phyloP scores from a whole-genome alignment of 2,797 vertebrate genomes.

The Dipus sagitta region DNA sequence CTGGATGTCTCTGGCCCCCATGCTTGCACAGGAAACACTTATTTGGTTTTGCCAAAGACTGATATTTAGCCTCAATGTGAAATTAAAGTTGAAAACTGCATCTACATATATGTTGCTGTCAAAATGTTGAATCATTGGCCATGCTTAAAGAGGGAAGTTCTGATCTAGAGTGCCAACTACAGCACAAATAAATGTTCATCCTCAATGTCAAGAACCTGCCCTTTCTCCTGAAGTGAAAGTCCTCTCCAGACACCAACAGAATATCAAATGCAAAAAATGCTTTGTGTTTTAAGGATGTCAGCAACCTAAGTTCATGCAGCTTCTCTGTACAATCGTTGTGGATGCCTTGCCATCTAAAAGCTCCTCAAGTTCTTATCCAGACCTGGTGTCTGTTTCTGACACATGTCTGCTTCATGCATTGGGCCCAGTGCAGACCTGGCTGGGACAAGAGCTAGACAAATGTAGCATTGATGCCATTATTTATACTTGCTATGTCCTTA shows the following conservation, averaged over 20 bases:
- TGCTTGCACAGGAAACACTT: not conserved
- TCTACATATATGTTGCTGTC: conserved; percentile 89
- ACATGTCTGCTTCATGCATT: conserved; percentile 99
- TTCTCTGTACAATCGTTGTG: conserved; percentile 93
- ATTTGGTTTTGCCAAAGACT: conserved; percentile 93
- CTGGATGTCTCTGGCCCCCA: too few species aligned
- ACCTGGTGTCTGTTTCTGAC: conserved; percentile 93
- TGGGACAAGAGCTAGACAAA: conserved; percentile 99
- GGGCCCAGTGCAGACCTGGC: conserved; percentile 99
- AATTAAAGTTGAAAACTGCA: conserved; percentile 90
- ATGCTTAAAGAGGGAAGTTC: conserved; percentile 94
- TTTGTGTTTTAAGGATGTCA: conserved; percentile 92
- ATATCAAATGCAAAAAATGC: conserved; percentile 91
- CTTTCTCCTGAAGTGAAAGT: conserved; percentile 93
- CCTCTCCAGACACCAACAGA: conserved; percentile 90
- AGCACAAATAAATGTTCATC: conserved; percentile 91
- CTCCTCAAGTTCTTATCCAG: conserved; percentile 92
- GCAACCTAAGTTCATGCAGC: conserved; percentile 97
- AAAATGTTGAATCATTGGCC: conserved; percentile 90
- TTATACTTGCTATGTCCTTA: conserved; percentile 99
- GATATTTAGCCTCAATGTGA: conserved; percentile 94
- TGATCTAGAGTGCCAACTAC: conserved; percentile 91
- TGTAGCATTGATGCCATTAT: conserved; percentile 99
- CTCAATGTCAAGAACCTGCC: conserved; percentile 92
- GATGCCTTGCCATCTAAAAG: conserved; percentile 96